These are phyloP conservation scores for Trissoscelio sp. DNA, from an alignment of 2,888 invertebrate species.

Conservation along the genomic window DNA sequence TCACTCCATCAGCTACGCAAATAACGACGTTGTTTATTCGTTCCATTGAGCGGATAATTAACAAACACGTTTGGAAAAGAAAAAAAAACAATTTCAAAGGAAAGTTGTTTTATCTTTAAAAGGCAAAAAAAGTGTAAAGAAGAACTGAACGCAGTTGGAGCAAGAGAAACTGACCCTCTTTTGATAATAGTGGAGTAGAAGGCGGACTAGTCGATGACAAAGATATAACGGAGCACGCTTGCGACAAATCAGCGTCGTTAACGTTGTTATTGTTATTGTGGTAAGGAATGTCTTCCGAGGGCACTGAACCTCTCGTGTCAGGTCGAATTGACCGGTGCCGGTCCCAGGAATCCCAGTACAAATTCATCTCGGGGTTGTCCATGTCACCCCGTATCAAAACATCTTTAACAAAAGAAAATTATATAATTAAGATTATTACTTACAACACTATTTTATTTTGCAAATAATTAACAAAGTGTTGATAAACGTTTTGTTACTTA, in stretches of 20 bases:
- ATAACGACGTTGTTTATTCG: not conserved
- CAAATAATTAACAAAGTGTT: not conserved
- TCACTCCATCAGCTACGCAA: conserved; percentile 83
- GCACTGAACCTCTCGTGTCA: conserved; percentile 85
- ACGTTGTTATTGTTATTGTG: conserved; percentile 82
- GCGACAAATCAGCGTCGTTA: conserved; percentile 78
- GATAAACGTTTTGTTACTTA: not conserved
- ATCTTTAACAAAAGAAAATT: conserved; percentile 83
- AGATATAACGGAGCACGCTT: conserved; percentile 85
- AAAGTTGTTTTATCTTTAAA: not conserved
- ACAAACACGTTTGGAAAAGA: not conserved
- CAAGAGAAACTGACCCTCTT: conserved; percentile 71
- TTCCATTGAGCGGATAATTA: not conserved
- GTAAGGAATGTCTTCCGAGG: conserved; percentile 85
- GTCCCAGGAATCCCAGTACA: conserved; percentile 99
- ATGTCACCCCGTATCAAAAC: conserved; percentile 86
- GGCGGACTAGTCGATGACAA: conserved; percentile 84
- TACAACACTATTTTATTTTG: not conserved
- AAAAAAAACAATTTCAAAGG: not conserved
- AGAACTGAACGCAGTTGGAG: not conserved
- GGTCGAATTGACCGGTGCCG: conserved; percentile 85
- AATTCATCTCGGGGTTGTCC: conserved; percentile 86
- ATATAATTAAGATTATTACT: too few relatives aligned
- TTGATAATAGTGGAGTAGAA: conserved; percentile 78
- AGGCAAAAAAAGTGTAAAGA: not conserved